Percentiles rank a stretch among this genome's conserved stretches.
Evolutionary conservation across 2,797 vertebrate genomes (phyloP).

Genomic region (Xyrichtys novacula): DNA sequence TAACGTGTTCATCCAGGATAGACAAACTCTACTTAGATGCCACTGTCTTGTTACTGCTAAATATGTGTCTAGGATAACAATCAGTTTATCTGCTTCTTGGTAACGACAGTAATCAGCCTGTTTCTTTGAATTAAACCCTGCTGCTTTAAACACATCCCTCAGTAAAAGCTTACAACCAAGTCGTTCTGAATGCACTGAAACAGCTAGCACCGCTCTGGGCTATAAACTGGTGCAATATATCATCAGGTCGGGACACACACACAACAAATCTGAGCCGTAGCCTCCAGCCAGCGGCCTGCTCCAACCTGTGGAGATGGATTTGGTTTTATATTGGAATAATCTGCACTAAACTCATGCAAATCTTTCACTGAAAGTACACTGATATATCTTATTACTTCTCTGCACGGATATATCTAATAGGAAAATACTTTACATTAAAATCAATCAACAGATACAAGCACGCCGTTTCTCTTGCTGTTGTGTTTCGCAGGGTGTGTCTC

Average conservation of each 20-base stretch:
- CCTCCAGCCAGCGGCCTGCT: constrained; percentile 62
- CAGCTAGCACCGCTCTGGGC: constrained; percentile 38
- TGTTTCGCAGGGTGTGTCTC: not conserved
- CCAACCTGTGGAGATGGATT: constrained; percentile 51
- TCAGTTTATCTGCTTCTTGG: not conserved
- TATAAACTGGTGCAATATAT: constrained; percentile 32
- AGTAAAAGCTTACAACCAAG: not conserved
- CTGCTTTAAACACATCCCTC: not conserved
- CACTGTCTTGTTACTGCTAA: not conserved
- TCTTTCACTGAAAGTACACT: not conserved
- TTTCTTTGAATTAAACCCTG: not conserved
- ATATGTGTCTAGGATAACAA: no score
- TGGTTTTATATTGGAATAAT: constrained; percentile 5
- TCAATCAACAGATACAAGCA: no score
- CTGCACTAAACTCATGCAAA: not conserved
- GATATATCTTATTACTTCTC: constrained; percentile 2
- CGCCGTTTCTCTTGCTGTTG: not conserved
- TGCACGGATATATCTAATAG: not conserved
- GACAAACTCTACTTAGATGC: no score
- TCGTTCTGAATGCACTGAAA: constrained; percentile 15
- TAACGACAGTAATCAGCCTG: not conserved
- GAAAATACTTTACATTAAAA: not conserved
- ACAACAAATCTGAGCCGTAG: constrained; percentile 35
- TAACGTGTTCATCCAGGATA: no score
- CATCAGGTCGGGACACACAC: constrained; percentile 31